Evolutionary conservation across 2,113 vertebrate genomes (phyloP).

Genomic region (Egretta garzetta): DNA sequence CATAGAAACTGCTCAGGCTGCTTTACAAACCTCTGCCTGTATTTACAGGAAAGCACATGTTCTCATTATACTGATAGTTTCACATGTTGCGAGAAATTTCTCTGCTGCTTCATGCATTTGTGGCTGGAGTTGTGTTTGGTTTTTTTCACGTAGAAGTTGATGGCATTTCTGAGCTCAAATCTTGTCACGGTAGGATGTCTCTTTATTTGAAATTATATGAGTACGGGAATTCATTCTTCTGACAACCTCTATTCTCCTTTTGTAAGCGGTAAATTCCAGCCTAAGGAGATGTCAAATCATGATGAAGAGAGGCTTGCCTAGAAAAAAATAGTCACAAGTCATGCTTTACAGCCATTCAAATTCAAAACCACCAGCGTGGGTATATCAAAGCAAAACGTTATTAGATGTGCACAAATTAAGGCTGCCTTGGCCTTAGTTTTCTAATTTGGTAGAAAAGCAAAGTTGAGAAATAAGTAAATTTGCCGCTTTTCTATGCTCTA

Average conservation of each 20-base stretch:
- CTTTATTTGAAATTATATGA: neutral
- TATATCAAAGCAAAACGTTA: neutral
- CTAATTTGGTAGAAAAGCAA: neutral
- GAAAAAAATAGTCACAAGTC: conserved; percentile 12
- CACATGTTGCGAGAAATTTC: neutral
- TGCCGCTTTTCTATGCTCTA: neutral
- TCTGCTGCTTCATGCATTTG: neutral
- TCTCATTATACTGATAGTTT: neutral
- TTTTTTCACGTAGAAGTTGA: neutral
- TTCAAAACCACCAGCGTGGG: neutral
- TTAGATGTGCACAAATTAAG: neutral
- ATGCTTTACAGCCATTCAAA: neutral
- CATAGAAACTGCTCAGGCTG: neutral
- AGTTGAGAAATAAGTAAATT: neutral
- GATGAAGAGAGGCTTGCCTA: neutral
- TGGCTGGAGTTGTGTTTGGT: neutral
- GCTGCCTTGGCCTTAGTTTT: neutral
- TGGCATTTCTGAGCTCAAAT: neutral
- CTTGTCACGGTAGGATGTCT: neutral
- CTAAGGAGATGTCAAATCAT: conserved; percentile 16
- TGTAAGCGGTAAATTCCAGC: conserved; percentile 18
- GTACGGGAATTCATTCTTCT: neutral
- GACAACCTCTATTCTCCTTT: conserved; percentile 10
- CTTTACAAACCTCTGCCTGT: neutral
- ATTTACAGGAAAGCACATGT: neutral